Conservation (phyloP, 2,888 invertebrate genomes). For the Pyrgus malvae region DNA sequence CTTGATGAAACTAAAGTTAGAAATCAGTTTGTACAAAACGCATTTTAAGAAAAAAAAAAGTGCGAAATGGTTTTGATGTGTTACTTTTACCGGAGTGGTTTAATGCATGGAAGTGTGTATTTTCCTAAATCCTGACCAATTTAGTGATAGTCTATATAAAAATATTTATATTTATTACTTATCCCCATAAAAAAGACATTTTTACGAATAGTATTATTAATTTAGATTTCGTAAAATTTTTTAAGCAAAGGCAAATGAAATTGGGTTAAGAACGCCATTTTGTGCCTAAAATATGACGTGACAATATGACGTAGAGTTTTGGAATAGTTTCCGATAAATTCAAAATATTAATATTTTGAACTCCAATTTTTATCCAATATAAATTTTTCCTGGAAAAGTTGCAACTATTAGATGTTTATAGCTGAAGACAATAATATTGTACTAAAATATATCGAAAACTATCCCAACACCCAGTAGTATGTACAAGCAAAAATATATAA, state of each 20-base stretch:
- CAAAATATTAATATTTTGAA: neutral
- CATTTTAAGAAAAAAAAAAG: constrained; percentile 32
- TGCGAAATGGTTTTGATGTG: constrained; percentile 26
- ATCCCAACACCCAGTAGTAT: constrained; percentile 49
- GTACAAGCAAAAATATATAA: constrained; percentile 46
- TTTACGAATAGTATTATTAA: constrained; percentile 82
- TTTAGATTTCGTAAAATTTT: constrained; percentile 73
- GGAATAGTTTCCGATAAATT: constrained; percentile 49
- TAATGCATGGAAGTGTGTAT: constrained; percentile 62
- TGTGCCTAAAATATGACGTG: constrained; percentile 69
- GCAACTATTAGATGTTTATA: neutral
- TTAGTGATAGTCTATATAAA: constrained; percentile 69
- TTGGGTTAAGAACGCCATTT: constrained; percentile 76
- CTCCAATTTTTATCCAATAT: no score
- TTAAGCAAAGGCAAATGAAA: constrained; percentile 64
- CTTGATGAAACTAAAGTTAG: constrained; percentile 31
- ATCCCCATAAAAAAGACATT: constrained; percentile 77
- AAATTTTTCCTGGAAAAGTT: neutral
- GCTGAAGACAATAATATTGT: neutral
- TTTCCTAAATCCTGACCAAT: constrained; percentile 78
- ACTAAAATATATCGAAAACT: constrained; percentile 47
- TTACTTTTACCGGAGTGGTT: constrained; percentile 23
- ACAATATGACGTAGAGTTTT: constrained; percentile 61
- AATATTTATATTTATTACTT: constrained; percentile 76
- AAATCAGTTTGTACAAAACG: constrained; percentile 33